A percentile compares a stretch with the other conserved stretches of the same genome.
Conservation (phyloP, 2,888 invertebrate species). For the Gibbula magus region DNA sequence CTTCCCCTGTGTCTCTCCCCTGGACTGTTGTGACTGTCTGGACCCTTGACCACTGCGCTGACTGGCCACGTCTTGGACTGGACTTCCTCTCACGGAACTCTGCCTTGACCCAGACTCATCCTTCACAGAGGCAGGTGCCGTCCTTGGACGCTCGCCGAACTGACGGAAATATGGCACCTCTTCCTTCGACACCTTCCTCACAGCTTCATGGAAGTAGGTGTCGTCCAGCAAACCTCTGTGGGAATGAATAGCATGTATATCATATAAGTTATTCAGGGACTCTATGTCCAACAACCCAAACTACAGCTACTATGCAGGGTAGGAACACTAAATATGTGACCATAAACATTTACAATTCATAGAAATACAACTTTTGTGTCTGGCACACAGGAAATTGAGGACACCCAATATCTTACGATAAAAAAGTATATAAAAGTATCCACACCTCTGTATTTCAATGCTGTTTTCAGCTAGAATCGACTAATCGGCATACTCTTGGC, state of each 20-base stretch:
- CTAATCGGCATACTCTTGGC: no score
- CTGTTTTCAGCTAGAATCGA: no score
- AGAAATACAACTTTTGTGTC: no score
- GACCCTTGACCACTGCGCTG: not conserved
- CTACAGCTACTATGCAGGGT: not conserved
- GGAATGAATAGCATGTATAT: not conserved
- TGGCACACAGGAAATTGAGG: no score
- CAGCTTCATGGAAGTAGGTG: slow-evolving; percentile 66
- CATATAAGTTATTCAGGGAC: not conserved
- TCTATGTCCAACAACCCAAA: not conserved
- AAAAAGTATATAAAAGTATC: no score
- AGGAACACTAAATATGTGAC: no score
- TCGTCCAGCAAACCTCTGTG: slow-evolving; percentile 72
- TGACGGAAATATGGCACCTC: slow-evolving; percentile 72
- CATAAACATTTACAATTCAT: no score
- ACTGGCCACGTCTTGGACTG: not conserved
- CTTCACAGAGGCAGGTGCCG: slow-evolving; percentile 22
- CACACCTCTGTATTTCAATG: no score
- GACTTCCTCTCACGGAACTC: not conserved
- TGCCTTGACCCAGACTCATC: not conserved
- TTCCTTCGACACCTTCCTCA: slow-evolving; percentile 66
- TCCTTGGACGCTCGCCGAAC: slow-evolving; percentile 49
- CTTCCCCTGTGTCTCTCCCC: not conserved
- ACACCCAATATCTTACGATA: no score
- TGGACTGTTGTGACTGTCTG: not conserved